Evolutionary conservation across 1,140 invertebrate species (phyloP).

Genomic region (Episyrphus balteatus): DNA sequence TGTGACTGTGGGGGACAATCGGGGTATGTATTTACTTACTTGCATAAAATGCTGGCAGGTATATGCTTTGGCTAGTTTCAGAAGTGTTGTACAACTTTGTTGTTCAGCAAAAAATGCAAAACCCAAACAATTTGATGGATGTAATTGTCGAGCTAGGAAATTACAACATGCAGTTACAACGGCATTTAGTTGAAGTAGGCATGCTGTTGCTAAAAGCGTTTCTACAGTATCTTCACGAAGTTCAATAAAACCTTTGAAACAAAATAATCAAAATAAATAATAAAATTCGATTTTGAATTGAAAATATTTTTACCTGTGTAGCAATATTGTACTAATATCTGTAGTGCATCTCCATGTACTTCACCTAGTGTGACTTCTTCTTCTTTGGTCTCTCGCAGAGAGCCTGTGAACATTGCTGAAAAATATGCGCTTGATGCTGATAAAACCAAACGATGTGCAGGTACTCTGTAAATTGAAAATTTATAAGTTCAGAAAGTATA

Average conservation of each 20-base stretch:
- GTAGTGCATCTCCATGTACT: constrained; percentile 74
- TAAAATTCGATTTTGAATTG: not conserved
- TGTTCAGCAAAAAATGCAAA: constrained; percentile 87
- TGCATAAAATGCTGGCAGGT: constrained; percentile 71
- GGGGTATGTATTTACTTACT: constrained; percentile 31
- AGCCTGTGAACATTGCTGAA: constrained; percentile 87
- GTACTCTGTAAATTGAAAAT: constrained; percentile 34
- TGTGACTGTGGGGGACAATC: not conserved
- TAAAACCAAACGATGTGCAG: constrained; percentile 62
- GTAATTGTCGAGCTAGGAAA: constrained; percentile 81
- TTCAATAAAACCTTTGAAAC: constrained; percentile 47
- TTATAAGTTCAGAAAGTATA: not conserved
- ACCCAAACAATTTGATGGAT: constrained; percentile 88
- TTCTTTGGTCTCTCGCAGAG: constrained; percentile 71
- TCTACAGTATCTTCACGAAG: constrained; percentile 74
- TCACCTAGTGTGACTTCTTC: constrained; percentile 72
- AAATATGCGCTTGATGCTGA: constrained; percentile 90
- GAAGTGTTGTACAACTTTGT: constrained; percentile 68
- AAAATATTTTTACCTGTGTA: constrained; percentile 69
- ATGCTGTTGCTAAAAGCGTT: constrained; percentile 73
- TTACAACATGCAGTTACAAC: constrained; percentile 82
- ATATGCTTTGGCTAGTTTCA: constrained; percentile 66
- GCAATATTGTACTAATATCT: constrained; percentile 75
- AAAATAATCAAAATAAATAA: constrained; percentile 14
- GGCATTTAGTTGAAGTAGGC: constrained; percentile 73